Base-by-base conservation (phyloP, 2,797 vertebrate species). In the Pitangus sulphuratus region DNA sequence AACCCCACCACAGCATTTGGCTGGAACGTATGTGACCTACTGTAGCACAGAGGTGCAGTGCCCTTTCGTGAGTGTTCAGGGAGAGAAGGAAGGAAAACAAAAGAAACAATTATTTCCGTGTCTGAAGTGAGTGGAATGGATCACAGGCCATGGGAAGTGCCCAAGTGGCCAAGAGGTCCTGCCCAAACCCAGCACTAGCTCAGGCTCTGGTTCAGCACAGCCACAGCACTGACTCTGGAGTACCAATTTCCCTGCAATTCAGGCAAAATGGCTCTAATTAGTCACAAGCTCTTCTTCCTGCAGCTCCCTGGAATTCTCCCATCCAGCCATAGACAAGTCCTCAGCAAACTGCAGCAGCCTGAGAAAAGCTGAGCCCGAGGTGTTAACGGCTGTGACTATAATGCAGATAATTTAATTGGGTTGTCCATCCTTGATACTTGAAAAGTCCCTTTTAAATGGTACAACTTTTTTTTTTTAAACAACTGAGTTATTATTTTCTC, bases 321-420 rank as follows among this genome's bases (percentile, higher is more conserved):
- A 89, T 16, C 54, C 53, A 60, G 77, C 50, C 74, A 84, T 0
- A 88, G 74, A 39, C 50, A 76, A 94, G 31, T 24, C 65, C 58
- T 60, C 82, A 50, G 79, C 72, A 78, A 81, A 74, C 70, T 81
- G 47, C 0, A 2, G 18, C 3, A 84, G 85, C 20, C 77, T 60
- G 58, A 90, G 51, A 90, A 96, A 89, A 94, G 48, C 89, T 82
- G 70, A 94, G 62, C 83, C 62, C 0, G 12, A 91, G 83, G 80
- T 93, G 51, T 62, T 64, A 91, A 93, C 0, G 0, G 58, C 80
- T 58, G 13, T 66, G 88, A 93, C 81, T 56, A 76, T 86, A 90
- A 95, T 24, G 31, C 66, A 90, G 89, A 70, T 96, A 93, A 95
- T 93, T 96, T 97, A 95, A 96, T 95, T 95, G 85, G 77, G 58